Base-by-base conservation (phyloP, 1,140 invertebrate genomes). In the Anadara kagoshimensis region DNA sequence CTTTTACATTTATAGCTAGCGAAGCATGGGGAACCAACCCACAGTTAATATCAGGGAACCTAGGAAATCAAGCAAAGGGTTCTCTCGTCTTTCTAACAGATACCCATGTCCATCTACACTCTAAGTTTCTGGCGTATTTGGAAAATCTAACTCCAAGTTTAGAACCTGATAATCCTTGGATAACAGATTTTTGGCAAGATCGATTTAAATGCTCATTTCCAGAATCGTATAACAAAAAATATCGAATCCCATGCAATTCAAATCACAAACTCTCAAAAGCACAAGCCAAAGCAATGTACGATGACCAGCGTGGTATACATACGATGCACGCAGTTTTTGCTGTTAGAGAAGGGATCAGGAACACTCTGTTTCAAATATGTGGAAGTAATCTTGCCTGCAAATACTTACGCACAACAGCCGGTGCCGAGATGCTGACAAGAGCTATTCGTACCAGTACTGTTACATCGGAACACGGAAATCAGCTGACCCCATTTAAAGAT, bases 21-120 rank as follows among this genome's bases (percentile, higher is more conserved):
- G 81, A 84, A 61, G 80, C 66, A 11, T 84, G 81, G 83, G 81
- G 79, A 14, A 73, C 70, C 10, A 69, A 72, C 53, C 41, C 36
- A 1, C 54, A 73, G 7, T 57, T 81, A n/a, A 53, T 79, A 11
- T 24, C 58, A 20, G 66, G 53, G 11, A 29, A 47, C 0, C 16
- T 63, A 16, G 68, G 63, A 5, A 65, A 62, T 22, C 63, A 54
- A 11, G 67, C 76, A n/a, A 45, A 59, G 36, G 78, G 80, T 18
- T 71, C 80, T 8, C 12, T 82, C 0, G 64, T 79, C 0, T 76
- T 83, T 53, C 76, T 66, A 5, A 76, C 74, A 0, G 64, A 76
- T 22, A 74, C 70, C 5, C 68, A 51, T 16, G 53, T 49, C 20
- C 51, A 66, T 7, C 56, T 54, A 12, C 56, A 45, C 12, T 8